Conservation (phyloP, 2,113 vertebrate species). For the Bubo bubo region DNA sequence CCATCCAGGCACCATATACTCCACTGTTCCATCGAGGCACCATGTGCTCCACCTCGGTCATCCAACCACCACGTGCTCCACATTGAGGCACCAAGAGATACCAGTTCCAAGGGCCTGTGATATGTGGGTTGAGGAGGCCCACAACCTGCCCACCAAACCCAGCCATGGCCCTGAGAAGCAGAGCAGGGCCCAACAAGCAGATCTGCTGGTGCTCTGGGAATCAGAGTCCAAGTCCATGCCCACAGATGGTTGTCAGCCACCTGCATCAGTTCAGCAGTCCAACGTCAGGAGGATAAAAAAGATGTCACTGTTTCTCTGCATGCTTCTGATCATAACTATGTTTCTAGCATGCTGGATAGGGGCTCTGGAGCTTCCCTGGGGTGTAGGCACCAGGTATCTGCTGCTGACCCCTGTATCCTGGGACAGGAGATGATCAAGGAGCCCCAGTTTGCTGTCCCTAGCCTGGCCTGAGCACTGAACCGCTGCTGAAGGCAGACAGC, state of each 20-base stretch:
- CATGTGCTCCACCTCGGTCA: background rate
- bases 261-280: fast-evolving
- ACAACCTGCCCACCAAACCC: background rate
- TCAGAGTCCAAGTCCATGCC: background rate
- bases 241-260: background rate
- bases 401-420: background rate
- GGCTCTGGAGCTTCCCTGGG: background rate
- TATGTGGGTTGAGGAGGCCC: background rate
- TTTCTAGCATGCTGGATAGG: background rate
- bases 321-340: background rate
- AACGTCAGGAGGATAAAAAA: background rate
- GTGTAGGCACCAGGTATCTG: background rate
- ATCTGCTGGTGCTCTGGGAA: background rate
- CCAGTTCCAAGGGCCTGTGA: background rate
- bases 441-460: background rate
- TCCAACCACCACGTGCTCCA: background rate
- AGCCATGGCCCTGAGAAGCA: fast-evolving
- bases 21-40: background rate
- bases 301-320: background rate
- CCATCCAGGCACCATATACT: background rate
- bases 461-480: background rate
- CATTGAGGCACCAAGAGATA: background rate
- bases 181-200: background rate
- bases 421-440: background rate
- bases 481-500: background rate